Evolutionary conservation across 1,140 invertebrate species (phyloP).

Genomic region (Diorhabda elongata): DNA sequence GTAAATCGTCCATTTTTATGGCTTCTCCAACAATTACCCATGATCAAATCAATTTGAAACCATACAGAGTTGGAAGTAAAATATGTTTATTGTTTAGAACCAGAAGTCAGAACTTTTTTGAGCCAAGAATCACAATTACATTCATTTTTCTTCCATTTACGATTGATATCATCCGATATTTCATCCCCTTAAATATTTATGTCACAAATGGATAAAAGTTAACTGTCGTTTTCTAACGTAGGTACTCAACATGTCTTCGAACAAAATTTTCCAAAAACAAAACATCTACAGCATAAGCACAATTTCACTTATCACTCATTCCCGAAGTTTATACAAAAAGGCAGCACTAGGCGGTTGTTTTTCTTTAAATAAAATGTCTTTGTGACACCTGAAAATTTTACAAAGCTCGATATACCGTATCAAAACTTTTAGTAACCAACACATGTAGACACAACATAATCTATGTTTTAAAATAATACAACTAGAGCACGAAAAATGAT

Average conservation of each 20-base stretch:
- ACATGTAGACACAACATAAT: neutral
- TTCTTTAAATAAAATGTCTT: neutral
- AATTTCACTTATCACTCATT: constrained; percentile 22
- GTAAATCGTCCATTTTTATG: too few relatives aligned
- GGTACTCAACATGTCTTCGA: constrained; percentile 6
- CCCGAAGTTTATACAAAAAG: constrained; percentile 30
- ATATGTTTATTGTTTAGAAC: too few relatives aligned
- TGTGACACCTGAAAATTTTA: neutral
- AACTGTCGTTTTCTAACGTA: too few relatives aligned
- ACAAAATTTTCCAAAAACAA: constrained; percentile 22
- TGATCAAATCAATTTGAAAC: too few relatives aligned
- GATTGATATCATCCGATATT: too few relatives aligned
- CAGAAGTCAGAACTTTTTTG: too few relatives aligned
- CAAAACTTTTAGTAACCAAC: neutral
- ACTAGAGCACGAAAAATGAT: neutral
- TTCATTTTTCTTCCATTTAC: too few relatives aligned
- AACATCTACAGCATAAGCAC: constrained; percentile 27
- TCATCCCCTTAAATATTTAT: too few relatives aligned
- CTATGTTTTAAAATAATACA: neutral
- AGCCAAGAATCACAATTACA: too few relatives aligned
- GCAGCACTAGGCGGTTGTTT: constrained; percentile 28
- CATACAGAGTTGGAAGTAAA: too few relatives aligned
- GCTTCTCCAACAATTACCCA: too few relatives aligned
- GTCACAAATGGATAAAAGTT: too few relatives aligned
- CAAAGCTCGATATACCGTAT: neutral